Base-by-base conservation (phyloP, 2,888 invertebrate genomes). In the Ornithoptera priamus region DNA sequence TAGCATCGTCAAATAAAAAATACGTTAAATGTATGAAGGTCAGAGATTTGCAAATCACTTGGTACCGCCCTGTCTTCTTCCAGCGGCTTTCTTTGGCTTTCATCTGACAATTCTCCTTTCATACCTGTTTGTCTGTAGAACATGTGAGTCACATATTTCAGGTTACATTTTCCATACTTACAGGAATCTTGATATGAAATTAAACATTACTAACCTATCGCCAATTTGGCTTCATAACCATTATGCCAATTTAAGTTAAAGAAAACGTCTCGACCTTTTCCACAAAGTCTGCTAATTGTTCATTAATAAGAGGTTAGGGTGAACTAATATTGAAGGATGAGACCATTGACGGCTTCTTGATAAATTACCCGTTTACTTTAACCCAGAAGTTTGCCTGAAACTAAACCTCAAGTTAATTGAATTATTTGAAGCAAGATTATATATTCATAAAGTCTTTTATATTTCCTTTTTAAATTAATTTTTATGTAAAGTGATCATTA, bases 331-430 rank as follows among this genome's bases (percentile, higher is more conserved):
- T 42, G 17, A 61, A 57, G 53, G 57, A 57, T 65, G 60, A 56
- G 24, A 22, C 63, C 58, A 59, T 60, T 65, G 62, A 65, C 57
- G n/a, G 65, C 18, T 46, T 22, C 42, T 65, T 65, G 58, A 69
- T 64, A 68, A 69, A 69, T 65, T 30, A 20, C 36, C 22, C 36
- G 58, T 61, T 69, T 57, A 65, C 60, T 57, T 69, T 53, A 53
- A 59, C 66, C 66, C 62, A 17, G 3, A 62, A 70, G 62, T 66
- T 70, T 39, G 50, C 18, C 30, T 22, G 30, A 20, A 50, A 62
- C 46, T 61, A 62, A 22, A 22, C 69, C 59, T 59, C 58, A 53
- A 70, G 62, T 62, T 63, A 39, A 62, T 66, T 70, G 24, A 59
- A 70, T 66, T 36, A 22, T 50, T 36, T 66, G 46, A 62, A n/a